Evolutionary conservation across 2,797 vertebrate species (phyloP).

Genomic region (Lepidocolaptes lacrymiger): DNA sequence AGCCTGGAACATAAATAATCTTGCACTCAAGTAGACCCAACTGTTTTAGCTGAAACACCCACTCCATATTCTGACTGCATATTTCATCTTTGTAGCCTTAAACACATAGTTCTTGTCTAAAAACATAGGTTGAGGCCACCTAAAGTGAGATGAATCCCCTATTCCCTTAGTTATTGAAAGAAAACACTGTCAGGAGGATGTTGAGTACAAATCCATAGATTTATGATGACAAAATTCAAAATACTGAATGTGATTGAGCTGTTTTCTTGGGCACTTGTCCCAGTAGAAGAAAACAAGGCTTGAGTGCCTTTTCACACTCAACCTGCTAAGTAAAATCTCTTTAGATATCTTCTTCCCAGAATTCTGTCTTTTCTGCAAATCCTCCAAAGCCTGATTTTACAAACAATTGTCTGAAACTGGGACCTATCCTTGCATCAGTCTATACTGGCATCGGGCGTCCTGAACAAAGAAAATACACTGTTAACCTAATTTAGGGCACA

Average conservation of each 20-base stretch:
- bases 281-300: not conserved
- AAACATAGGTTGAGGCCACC: not conserved
- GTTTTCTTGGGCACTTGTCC: not conserved
- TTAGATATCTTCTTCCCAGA: not conserved
- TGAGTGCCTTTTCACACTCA: not conserved
- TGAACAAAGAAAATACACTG: not conserved
- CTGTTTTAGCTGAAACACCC: not conserved
- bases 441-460: not conserved
- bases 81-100: not conserved
- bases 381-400: not conserved
- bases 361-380: not conserved
- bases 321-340: not conserved
- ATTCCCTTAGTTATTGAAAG: not conserved
- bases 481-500: not conserved
- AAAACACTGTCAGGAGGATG: not conserved
- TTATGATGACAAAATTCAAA: not conserved
- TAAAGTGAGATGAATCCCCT: not conserved
- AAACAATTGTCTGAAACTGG: not conserved
- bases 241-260: not conserved
- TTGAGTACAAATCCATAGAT: not conserved
- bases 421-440: not conserved
- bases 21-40: not conserved
- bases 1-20: not conserved
- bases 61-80: not conserved
- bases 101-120: not conserved